Evolutionary conservation across 2,113 vertebrate species (phyloP).

Genomic region (Oenanthe oenanthe): DNA sequence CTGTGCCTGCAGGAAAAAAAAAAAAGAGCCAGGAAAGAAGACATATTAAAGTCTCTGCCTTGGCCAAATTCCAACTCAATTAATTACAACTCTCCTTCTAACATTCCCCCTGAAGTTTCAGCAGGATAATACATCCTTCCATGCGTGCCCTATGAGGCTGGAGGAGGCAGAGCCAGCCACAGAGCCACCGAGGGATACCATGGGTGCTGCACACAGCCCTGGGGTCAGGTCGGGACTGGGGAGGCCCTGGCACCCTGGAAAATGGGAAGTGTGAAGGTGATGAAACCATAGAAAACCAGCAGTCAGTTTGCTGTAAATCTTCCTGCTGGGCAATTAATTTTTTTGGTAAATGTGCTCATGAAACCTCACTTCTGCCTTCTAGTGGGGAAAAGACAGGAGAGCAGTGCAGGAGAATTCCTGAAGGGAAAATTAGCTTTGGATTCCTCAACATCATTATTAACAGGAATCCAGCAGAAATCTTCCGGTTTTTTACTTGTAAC

Average conservation of each 20-base stretch:
- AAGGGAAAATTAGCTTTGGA: background rate
- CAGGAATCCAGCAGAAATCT: conserved; percentile 4
- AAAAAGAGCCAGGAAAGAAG: background rate
- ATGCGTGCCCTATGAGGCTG: background rate
- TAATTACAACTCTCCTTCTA: conserved; percentile 57
- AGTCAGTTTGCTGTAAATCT: conserved; percentile 44
- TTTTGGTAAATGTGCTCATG: background rate
- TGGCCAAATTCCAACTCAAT: conserved; percentile 63
- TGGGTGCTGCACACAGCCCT: fast-evolving
- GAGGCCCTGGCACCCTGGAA: background rate
- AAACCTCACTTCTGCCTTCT: conserved; percentile 58
- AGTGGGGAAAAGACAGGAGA: conserved; percentile 33
- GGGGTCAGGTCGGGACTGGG: background rate
- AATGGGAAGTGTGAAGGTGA: background rate
- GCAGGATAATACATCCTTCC: background rate
- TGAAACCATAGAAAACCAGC: background rate
- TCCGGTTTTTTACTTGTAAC: background rate
- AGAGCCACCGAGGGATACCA: background rate
- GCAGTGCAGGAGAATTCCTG: background rate
- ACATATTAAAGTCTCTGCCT: conserved; percentile 27
- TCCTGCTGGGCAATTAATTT: conserved; percentile 26
- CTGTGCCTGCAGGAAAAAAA: background rate
- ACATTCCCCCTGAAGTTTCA: conserved; percentile 50
- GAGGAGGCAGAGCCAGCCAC: background rate
- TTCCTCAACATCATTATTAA: background rate